Conservation (phyloP, 1,140 invertebrate genomes). For the Campoletis sonorensis region DNA sequence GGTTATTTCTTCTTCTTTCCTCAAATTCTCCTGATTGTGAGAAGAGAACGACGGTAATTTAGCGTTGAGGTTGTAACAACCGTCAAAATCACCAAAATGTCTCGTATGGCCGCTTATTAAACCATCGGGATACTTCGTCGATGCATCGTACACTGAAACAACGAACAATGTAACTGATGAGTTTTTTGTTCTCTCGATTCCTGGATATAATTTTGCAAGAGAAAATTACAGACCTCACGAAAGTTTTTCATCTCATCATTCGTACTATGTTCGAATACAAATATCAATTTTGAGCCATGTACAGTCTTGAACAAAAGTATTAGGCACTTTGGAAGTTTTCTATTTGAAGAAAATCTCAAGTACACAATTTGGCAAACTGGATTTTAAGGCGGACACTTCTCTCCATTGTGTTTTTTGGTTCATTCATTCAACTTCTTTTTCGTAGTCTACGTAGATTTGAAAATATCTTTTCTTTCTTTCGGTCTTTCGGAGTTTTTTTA, state of each 20-base stretch:
- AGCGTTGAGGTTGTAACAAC: slow-evolving; percentile 52
- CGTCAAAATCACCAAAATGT: slow-evolving; percentile 57
- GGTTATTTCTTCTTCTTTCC: slow-evolving; percentile 44
- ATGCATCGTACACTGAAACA: slow-evolving; percentile 58
- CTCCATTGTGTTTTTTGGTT: too few relatives aligned
- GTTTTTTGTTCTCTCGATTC: background rate
- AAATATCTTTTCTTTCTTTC: too few relatives aligned
- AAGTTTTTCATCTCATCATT: background rate
- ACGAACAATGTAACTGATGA: background rate
- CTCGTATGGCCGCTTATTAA: slow-evolving; percentile 53
- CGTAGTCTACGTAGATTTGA: too few relatives aligned
- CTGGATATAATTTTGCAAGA: background rate
- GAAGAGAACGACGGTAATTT: slow-evolving; percentile 20
- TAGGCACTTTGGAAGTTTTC: too few relatives aligned
- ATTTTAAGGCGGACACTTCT: too few relatives aligned
- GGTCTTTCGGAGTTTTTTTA: too few relatives aligned
- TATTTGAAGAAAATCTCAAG: too few relatives aligned
- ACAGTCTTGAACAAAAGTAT: too few relatives aligned
- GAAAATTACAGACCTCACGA: background rate
- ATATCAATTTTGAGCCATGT: too few relatives aligned
- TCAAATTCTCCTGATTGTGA: slow-evolving; percentile 5
- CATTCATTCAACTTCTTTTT: too few relatives aligned
- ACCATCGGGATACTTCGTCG: slow-evolving; percentile 56
- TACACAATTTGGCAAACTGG: too few relatives aligned
- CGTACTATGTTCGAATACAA: too few relatives aligned